Evolutionary conservation across 2,797 vertebrate genomes (phyloP).

Genomic region (Coccyzus lansbergi): DNA sequence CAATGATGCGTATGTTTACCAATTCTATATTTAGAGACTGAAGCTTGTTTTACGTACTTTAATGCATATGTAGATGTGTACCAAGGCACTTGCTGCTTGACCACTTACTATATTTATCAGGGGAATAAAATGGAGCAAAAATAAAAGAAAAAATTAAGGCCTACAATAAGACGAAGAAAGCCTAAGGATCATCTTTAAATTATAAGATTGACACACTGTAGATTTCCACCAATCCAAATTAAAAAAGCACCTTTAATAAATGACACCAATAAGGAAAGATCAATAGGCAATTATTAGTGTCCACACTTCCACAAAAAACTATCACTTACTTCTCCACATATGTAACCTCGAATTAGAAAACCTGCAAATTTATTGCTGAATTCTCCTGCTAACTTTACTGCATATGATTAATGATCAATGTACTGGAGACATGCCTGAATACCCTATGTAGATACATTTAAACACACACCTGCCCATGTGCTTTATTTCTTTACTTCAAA

Average conservation of each 20-base stretch:
- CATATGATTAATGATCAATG: not conserved
- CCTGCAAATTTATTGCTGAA: not conserved
- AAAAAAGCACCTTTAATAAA: not conserved
- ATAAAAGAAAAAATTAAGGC: not conserved
- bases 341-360: not conserved
- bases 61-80: not conserved
- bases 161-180: not conserved
- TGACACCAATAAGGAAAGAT: not conserved
- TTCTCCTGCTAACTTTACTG: not conserved
- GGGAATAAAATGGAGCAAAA: not conserved
- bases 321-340: not conserved
- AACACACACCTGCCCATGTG: accelerated
- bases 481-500: not conserved
- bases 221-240: not conserved
- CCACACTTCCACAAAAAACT: not conserved
- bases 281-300: not conserved
- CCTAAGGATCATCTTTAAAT: not conserved
- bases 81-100: not conserved
- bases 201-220: not conserved
- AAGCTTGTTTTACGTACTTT: not conserved
- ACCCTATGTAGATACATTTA: not conserved
- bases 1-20: conserved; percentile 2
- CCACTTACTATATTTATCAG: conserved; percentile 5
- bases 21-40: conserved; percentile 16
- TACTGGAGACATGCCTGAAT: not conserved